Evolutionary conservation across 2,888 invertebrate species (phyloP).

Genomic region (Drosophila rellima): DNA sequence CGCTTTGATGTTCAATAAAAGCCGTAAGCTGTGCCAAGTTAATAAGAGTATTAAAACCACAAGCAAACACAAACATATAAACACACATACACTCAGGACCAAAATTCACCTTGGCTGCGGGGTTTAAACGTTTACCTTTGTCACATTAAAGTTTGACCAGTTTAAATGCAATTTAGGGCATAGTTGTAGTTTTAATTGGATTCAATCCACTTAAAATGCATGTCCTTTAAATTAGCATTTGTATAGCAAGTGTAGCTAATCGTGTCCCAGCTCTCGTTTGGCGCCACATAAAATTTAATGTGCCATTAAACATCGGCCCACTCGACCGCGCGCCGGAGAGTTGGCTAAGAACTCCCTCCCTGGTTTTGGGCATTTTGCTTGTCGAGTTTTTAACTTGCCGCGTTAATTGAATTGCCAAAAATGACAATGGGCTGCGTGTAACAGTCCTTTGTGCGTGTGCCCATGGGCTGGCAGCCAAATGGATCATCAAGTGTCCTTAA

Average conservation of each 20-base stretch:
- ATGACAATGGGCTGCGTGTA: constrained; percentile 47
- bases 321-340: background rate
- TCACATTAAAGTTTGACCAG: constrained; percentile 9
- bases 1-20: constrained; percentile 72
- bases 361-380: constrained; percentile 46
- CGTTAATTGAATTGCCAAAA: constrained; percentile 75
- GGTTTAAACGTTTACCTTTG: constrained; percentile 10
- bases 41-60: constrained; percentile 55
- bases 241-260: constrained; percentile 26
- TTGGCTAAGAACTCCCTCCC: background rate
- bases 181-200: constrained; percentile 48
- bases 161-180: constrained; percentile 39
- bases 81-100: background rate
- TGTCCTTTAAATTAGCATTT: constrained; percentile 63
- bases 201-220: constrained; percentile 55
- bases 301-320: constrained; percentile 59
- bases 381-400: constrained; percentile 53
- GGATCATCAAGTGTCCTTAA: constrained; percentile 43
- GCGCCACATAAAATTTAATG: constrained; percentile 73
- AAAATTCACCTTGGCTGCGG: constrained; percentile 9
- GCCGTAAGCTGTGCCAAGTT: constrained; percentile 42
- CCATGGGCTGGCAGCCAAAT: constrained; percentile 46
- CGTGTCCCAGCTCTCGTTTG: constrained; percentile 28
- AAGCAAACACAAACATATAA: constrained; percentile 16
- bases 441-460: constrained; percentile 49